Conservation (phyloP, 1,140 invertebrate genomes). For the Manduca sexta region DNA sequence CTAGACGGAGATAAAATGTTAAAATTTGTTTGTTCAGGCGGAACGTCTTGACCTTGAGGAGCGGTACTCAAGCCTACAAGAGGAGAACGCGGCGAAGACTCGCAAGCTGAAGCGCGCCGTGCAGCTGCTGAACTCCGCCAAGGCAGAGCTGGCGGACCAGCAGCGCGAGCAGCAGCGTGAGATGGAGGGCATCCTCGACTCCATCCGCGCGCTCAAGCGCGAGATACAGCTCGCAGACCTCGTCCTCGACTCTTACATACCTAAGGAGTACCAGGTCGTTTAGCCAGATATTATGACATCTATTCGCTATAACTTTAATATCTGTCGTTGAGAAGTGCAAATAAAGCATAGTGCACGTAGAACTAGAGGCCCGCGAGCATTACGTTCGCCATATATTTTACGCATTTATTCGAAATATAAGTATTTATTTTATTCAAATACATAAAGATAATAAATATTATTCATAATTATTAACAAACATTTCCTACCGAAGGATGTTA, state of each 20-base stretch:
- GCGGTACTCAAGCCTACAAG: constrained; percentile 94
- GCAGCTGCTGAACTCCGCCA: constrained; percentile 85
- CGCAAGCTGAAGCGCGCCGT: constrained; percentile 95
- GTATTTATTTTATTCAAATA: too few species aligned
- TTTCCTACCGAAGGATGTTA: too few species aligned
- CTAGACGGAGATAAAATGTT: too few species aligned
- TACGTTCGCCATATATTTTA: too few species aligned
- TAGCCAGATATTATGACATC: too few species aligned
- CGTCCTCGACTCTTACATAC: constrained; percentile 92
- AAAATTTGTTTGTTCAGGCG: constrained; percentile 68
- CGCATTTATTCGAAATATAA: too few species aligned
- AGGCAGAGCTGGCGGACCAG: constrained; percentile 91
- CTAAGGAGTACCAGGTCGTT: constrained; percentile 83
- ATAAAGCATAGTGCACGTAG: too few species aligned
- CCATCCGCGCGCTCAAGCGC: constrained; percentile 88
- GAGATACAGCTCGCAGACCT: constrained; percentile 94
- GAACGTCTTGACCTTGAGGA: constrained; percentile 97
- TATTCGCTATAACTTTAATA: neutral
- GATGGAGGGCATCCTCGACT: constrained; percentile 96
- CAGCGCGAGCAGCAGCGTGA: constrained; percentile 96
- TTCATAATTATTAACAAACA: too few species aligned
- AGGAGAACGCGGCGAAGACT: constrained; percentile 93
- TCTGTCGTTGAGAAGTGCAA: too few species aligned
- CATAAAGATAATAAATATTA: too few species aligned
- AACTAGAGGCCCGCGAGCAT: too few species aligned